Conservation (phyloP, 1,140 invertebrate species). For the Cepaea nemoralis region DNA sequence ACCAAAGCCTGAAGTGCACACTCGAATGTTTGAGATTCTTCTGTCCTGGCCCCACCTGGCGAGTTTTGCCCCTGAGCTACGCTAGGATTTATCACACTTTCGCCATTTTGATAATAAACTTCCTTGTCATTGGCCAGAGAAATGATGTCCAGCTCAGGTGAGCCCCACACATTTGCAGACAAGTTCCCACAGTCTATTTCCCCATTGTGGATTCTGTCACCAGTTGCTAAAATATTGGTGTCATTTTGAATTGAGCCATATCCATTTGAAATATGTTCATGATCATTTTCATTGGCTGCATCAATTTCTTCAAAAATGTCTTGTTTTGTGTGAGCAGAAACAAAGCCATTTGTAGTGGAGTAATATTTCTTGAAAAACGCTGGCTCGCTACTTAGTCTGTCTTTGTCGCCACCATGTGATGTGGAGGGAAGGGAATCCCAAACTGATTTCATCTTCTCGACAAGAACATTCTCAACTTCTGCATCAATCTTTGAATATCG, state of each 20-base stretch:
- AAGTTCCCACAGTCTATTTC: neutral
- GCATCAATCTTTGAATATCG: neutral
- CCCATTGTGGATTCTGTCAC: neutral
- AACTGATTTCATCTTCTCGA: neutral
- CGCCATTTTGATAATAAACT: neutral
- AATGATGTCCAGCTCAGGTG: neutral
- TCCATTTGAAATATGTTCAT: neutral
- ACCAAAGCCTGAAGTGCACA: conserved; percentile 43
- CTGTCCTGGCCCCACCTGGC: neutral
- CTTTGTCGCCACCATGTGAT: neutral
- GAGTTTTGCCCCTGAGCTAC: neutral
- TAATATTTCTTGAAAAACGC: conserved; percentile 3
- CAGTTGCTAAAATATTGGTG: neutral
- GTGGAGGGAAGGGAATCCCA: neutral
- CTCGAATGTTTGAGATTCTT: conserved; percentile 24
- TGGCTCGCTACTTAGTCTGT: neutral
- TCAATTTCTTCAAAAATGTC: neutral
- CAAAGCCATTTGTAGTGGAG: neutral
- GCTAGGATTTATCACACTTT: neutral
- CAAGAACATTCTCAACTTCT: neutral
- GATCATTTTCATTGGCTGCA: conserved; percentile 5
- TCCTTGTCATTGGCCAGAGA: neutral
- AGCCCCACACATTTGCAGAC: neutral
- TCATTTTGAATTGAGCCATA: neutral
- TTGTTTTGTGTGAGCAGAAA: neutral